phyloP scores from a whole-genome alignment of 2,113 vertebrate species.

The Pseudopodoces humilis region DNA sequence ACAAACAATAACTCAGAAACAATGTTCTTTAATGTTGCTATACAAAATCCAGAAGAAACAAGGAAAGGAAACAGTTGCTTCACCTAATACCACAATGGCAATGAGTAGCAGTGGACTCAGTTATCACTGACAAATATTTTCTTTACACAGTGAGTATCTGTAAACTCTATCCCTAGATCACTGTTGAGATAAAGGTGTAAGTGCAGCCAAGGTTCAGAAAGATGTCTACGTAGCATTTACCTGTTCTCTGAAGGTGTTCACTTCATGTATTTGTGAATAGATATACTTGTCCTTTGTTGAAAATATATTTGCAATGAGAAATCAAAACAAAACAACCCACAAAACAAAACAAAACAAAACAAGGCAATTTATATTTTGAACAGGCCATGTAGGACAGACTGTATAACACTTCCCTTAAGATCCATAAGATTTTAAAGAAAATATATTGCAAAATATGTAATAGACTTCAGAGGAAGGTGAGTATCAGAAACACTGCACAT shows the following conservation, averaged over 20 bases:
- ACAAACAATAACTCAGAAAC: not conserved
- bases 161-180: not conserved
- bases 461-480: not conserved
- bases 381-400: not conserved
- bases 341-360: not conserved
- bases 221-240: not conserved
- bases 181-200: not conserved
- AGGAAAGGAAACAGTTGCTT: not conserved
- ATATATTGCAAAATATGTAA: not conserved
- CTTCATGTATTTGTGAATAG: not conserved
- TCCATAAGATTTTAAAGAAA: not conserved
- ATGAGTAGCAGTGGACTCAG: not conserved
- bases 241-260: not conserved
- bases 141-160: not conserved
- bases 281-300: not conserved
- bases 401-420: not conserved
- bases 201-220: not conserved
- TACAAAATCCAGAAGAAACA: not conserved
- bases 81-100: not conserved
- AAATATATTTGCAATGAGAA: not conserved
- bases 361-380: not conserved
- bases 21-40: not conserved
- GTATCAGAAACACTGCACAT: not conserved
- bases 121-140: not conserved
- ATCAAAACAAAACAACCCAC: not conserved